These are phyloP conservation scores for Poicephalus meyeri DNA, from an alignment of 2,113 vertebrate species.

Conservation along the genomic window DNA sequence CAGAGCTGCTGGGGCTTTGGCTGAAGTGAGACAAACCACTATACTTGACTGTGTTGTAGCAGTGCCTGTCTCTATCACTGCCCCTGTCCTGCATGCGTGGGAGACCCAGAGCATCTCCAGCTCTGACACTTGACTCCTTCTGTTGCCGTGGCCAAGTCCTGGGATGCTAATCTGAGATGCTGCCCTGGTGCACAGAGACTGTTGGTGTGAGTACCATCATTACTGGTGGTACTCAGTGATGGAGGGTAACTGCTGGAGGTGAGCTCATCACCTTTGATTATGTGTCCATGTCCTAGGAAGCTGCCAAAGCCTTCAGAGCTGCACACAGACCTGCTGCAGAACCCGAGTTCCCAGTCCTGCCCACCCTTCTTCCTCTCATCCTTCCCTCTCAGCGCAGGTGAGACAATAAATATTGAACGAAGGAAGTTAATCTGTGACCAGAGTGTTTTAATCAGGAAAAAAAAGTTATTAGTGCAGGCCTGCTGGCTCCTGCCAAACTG, in stretches of 20 bases:
- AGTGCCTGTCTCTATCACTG: accelerated
- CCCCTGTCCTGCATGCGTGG: accelerated
- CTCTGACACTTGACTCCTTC: not conserved
- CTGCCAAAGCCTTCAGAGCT: not conserved
- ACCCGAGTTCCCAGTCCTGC: accelerated
- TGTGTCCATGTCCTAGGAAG: accelerated
- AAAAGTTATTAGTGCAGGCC: not conserved
- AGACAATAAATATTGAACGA: not conserved
- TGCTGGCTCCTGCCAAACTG: constrained; percentile 35
- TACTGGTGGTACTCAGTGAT: not conserved
- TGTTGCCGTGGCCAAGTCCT: accelerated
- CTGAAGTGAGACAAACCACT: not conserved
- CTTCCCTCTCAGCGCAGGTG: not conserved
- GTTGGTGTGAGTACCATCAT: not conserved
- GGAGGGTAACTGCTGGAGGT: not conserved
- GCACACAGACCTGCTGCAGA: not conserved
- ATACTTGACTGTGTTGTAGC: accelerated
- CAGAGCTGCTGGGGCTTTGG: not conserved
- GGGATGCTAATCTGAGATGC: not conserved
- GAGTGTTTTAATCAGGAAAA: constrained; percentile 11
- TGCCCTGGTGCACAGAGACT: not conserved
- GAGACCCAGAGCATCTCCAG: not conserved
- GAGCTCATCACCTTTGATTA: accelerated
- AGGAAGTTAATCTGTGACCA: constrained; percentile 29
- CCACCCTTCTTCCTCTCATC: not conserved